A percentile compares a stretch with the other conserved stretches of the same genome.
Conservation (phyloP, 2,113 vertebrate species). For the Rhea pennata region DNA sequence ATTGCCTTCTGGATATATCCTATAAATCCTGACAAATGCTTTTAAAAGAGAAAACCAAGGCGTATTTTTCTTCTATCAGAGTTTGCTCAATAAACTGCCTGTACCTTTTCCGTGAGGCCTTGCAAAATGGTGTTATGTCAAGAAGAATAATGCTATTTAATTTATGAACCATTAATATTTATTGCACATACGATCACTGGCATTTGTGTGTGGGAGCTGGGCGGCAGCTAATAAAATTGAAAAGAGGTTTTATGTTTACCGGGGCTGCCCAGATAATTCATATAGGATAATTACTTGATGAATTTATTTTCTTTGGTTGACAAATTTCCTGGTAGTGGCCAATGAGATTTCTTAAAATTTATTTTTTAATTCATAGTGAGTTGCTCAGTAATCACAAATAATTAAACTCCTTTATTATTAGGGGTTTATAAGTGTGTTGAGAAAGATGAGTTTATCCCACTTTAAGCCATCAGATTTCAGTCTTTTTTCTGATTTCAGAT, state of each 20-base stretch:
- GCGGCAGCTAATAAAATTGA: slow-evolving; percentile 31
- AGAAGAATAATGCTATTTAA: slow-evolving; percentile 54
- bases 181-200: slow-evolving; percentile 24
- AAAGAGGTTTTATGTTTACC: slow-evolving; percentile 14
- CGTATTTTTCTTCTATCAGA: slow-evolving; percentile 19
- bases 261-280: not conserved
- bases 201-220: slow-evolving; percentile 11
- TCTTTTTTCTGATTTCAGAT: not conserved
- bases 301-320: not conserved
- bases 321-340: not conserved
- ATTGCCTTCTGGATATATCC: slow-evolving; percentile 42
- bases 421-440: not conserved
- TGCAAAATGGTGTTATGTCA: slow-evolving; percentile 37
- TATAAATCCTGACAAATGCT: slow-evolving; percentile 28
- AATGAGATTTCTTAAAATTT: not conserved
- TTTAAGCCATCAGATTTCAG: not conserved
- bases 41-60: slow-evolving; percentile 33
- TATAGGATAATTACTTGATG: not conserved
- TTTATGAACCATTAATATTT: slow-evolving; percentile 64
- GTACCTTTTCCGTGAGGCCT: not conserved
- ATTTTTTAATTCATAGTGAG: not conserved
- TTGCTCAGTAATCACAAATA: not conserved
- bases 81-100: not conserved
- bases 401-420: not conserved
- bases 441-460: not conserved